Base-by-base conservation (phyloP, 2,888 invertebrate genomes). In the Urechis unicinctus region DNA sequence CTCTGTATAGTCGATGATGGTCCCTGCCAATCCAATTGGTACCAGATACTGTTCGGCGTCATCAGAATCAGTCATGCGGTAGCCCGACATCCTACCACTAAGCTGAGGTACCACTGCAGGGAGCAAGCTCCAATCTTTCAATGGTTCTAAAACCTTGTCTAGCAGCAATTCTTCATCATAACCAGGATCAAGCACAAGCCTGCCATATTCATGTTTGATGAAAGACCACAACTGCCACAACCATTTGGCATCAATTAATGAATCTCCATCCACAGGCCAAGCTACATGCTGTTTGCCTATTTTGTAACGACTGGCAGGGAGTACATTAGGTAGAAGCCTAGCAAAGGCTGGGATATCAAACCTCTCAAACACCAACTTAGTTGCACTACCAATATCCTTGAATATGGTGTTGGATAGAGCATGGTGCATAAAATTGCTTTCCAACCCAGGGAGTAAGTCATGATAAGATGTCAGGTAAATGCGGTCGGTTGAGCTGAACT, bases 1-100 rank as follows among this genome's bases (percentile, higher is more conserved):
- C 31, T 60, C 54, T 13, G 60, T 58, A 58, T 61, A 65, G 52
- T 66, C 66, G 21, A 65, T 55, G n/a, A 59, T 61, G 2, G 62
- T 64, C 44, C 55, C 51, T 3, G 60, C 61, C 28, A 62, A 36
- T 21, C 57, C 59, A 3, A 65, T 42, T 4, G 65, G 60, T 2
- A 65, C 61, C 2, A 65, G 52, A 48, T 53, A 64, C 43, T 45
- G 50, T 36, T 59, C 59, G 1, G 42, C 53, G 6, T 22, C 22
- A 13, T 45, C 41, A 24, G 46, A 51, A 1, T 36, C 22, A 6
- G 25, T 52, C 36, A 36, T 13, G 9, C 9, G 17, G n/a, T n/a
- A n/a, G 9, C 17, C 9, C 36, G 36, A 22, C 22, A 13, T 13
- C 9, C 22, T 36, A 36, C 24, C 50, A 24, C 29, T 29, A 3